These are phyloP conservation scores for Origma solitaria DNA, from an alignment of 2,113 vertebrate species.

Conservation along the genomic window DNA sequence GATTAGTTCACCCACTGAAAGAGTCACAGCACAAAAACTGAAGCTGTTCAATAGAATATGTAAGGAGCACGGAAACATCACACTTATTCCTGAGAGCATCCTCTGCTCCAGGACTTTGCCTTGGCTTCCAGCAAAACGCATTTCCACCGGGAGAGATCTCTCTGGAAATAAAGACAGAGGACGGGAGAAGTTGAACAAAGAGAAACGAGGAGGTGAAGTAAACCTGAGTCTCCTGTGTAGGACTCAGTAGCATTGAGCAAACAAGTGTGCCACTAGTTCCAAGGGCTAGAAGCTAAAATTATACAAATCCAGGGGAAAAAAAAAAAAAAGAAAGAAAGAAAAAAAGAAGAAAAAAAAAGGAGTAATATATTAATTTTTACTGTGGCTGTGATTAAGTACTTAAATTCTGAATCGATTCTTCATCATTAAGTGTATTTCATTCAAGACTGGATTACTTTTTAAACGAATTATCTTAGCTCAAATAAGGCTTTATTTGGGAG, in stretches of 20 bases:
- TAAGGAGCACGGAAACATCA: background rate
- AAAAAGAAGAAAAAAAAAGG: no score
- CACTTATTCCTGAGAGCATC: background rate
- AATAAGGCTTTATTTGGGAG: background rate
- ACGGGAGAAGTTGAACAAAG: background rate
- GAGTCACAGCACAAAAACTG: background rate
- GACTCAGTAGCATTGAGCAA: background rate
- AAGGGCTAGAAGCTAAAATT: background rate
- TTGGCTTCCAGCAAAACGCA: background rate
- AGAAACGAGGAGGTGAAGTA: background rate
- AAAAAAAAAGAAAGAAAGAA: accelerated
- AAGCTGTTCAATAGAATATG: background rate
- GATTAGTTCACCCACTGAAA: background rate
- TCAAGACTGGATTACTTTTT: background rate
- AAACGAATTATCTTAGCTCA: background rate
- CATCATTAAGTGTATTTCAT: background rate
- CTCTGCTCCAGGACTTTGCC: background rate
- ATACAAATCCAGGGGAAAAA: background rate
- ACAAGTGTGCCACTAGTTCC: background rate
- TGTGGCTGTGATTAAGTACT: background rate
- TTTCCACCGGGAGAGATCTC: background rate
- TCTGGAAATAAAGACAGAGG: background rate
- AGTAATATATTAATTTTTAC: background rate
- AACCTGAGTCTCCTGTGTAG: background rate
- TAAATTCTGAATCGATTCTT: background rate